phyloP scores from a whole-genome alignment of 2,888 invertebrate species.

The Autographa gamma region DNA sequence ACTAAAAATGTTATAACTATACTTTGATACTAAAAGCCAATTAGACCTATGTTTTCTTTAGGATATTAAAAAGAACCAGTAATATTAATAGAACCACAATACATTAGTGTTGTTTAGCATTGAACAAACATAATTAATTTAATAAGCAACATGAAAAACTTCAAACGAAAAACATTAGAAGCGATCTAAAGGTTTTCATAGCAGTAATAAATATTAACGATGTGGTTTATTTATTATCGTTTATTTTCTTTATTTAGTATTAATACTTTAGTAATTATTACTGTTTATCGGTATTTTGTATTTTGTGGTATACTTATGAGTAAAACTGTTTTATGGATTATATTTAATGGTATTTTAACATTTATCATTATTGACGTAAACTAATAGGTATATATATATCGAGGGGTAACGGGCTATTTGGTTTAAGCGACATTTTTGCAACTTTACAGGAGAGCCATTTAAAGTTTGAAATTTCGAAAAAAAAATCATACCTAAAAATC shows the following conservation, averaged over 20 bases:
- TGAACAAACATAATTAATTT: background rate
- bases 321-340: background rate
- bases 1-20: too few relatives aligned
- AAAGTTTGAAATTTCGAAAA: too few relatives aligned
- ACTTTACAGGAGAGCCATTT: too few relatives aligned
- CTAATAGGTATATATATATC: too few relatives aligned
- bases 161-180: background rate
- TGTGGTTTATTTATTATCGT: slow-evolving; percentile 10
- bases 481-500: too few relatives aligned
- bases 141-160: background rate
- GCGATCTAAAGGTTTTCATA: slow-evolving; percentile 23
- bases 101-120: background rate
- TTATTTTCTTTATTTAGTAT: slow-evolving; percentile 12
- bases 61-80: too few relatives aligned
- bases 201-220: slow-evolving; percentile 21
- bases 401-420: too few relatives aligned
- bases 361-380: too few relatives aligned
- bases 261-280: slow-evolving; percentile 18
- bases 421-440: too few relatives aligned
- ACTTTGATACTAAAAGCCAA: too few relatives aligned
- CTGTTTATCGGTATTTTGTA: background rate
- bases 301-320: background rate
- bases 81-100: background rate
- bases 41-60: background rate
- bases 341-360: background rate